Base-by-base conservation (phyloP, 2,113 vertebrate genomes). In the Heliornis fulica region DNA sequence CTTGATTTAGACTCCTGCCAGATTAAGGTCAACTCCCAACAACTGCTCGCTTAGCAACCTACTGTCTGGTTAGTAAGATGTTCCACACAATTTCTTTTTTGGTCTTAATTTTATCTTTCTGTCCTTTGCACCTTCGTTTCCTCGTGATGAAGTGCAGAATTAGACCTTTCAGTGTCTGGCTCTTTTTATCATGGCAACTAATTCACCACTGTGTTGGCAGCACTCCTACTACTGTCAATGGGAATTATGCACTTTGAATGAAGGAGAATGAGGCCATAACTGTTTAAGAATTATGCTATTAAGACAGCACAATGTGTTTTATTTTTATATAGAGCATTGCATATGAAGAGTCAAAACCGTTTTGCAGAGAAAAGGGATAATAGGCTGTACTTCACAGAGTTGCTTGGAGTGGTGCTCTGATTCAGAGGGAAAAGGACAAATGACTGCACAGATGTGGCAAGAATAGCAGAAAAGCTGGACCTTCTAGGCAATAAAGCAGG, bases 271-370 rank as follows among this genome's bases (percentile, higher is more conserved):
- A 94, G 69, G 90, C 77, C 88, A 76, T 94, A 93, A 95, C 93
- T 94, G 90, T 97, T 96, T 81, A 95, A 95, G 93, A 96, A 96
- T 96, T 76, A 93, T 82, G 76, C 88, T 89, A 89, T 95, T 92
- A 96, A 96, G 61, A 69, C n/a, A 87, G 72, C 54, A 97, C 69
- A 89, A 84, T 91, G 80, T 78, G 85, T 75, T 96, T 94, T 96
- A 90, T 96, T 95, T 96, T 79, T 94, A 60, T 89, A 64, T 48
- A 78, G 76, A 20, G 31, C 60, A 63, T 91, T 81, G 66, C 80
- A 78, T 94, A 90, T 50, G 83, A 97, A 92, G 93, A 96, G 76
- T 84, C 86, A 92, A 90, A 96, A 95, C 66, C 0, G 1, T 72
- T 95, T 93, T 84, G 69, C 5, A 1, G 57, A 92, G 72, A 79